Percentiles rank a stretch among this genome's conserved stretches.
These are phyloP conservation scores for Loris lydekkerianus DNA, from an alignment of 2,797 vertebrate genomes.

Conservation along the genomic window DNA sequence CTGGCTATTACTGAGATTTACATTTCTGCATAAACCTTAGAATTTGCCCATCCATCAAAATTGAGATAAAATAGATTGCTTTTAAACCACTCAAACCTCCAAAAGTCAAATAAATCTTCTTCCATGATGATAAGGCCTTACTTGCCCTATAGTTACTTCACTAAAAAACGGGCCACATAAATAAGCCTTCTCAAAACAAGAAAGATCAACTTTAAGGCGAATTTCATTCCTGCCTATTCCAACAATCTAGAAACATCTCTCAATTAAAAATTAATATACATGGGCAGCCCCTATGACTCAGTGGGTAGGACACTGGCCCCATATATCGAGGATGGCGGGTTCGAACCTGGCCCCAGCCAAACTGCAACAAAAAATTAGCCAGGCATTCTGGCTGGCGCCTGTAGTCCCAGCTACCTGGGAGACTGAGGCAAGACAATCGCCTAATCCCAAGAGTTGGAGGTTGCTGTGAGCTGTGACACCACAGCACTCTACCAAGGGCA, in stretches of 20 bases:
- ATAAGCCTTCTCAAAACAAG: background rate
- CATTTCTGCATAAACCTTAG: background rate
- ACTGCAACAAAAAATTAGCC: too few relatives aligned
- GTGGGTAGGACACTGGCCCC: too few relatives aligned
- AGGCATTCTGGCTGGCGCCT: too few relatives aligned
- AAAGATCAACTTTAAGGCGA: background rate
- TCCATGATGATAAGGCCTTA: background rate
- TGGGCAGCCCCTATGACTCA: too few relatives aligned
- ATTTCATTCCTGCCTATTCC: background rate
- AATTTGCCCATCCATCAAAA: background rate
- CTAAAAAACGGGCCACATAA: background rate
- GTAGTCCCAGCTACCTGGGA: too few relatives aligned
- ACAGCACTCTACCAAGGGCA: too few relatives aligned
- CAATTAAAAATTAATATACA: background rate
- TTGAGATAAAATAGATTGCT: background rate
- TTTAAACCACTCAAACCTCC: background rate
- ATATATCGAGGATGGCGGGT: too few relatives aligned
- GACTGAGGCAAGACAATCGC: too few relatives aligned
- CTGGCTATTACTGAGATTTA: background rate
- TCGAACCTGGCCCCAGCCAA: too few relatives aligned
- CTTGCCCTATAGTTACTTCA: background rate
- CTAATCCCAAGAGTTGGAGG: too few relatives aligned
- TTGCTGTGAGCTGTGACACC: too few relatives aligned
- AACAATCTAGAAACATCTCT: background rate
- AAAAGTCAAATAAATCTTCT: background rate